These are phyloP conservation scores for Aethes cnicana DNA, from an alignment of 2,888 invertebrate genomes.

Conservation along the genomic window DNA sequence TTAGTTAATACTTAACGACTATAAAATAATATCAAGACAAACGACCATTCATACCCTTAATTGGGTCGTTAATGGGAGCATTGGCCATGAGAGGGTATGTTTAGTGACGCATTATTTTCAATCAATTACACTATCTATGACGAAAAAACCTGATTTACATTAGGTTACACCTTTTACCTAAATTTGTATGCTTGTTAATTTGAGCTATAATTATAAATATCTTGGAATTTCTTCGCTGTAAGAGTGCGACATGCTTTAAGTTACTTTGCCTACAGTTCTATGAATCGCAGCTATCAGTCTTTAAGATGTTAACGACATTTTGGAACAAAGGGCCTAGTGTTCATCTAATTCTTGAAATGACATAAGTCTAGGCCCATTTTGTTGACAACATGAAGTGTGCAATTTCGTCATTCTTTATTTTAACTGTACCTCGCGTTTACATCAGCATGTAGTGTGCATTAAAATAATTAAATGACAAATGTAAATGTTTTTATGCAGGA, in stretches of 20 bases:
- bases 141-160: not conserved
- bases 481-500: not conserved
- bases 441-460: not conserved
- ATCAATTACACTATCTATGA: not conserved
- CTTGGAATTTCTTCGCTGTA: too few species aligned
- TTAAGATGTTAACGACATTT: too few species aligned
- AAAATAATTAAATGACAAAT: not conserved
- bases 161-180: not conserved
- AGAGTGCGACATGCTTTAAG: not conserved
- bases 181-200: not conserved
- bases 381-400: not conserved
- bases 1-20: slow-evolving; percentile 1
- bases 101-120: not conserved
- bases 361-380: not conserved
- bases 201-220: not conserved
- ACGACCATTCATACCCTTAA: slow-evolving; percentile 1
- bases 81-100: not conserved
- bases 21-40: slow-evolving; percentile 3
- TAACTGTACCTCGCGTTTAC: not conserved
- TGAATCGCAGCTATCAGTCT: not conserved
- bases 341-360: not conserved
- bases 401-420: not conserved
- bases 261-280: not conserved
- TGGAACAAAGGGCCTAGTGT: not conserved
- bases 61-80: slow-evolving; percentile 3